These are phyloP conservation scores for Hydroisotoma schaefferi DNA, from an alignment of 2,888 invertebrate genomes.

Conservation along the genomic window DNA sequence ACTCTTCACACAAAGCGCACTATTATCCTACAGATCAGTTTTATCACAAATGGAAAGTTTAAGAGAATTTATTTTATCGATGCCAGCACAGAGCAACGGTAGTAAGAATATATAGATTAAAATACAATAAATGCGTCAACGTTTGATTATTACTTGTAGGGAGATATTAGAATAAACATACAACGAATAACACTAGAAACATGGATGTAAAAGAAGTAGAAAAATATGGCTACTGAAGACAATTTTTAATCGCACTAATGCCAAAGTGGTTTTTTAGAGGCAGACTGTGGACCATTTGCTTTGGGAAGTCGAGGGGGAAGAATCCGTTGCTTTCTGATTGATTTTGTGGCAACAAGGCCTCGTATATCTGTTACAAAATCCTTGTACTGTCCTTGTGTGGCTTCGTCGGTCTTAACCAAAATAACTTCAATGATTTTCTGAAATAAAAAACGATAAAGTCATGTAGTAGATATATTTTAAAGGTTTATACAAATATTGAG, in stretches of 20 bases:
- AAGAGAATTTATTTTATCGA: too few species aligned
- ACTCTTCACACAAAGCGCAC: too few species aligned
- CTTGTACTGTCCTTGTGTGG: constrained; percentile 23
- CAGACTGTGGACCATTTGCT: background rate
- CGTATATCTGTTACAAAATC: constrained; percentile 37
- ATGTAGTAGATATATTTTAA: background rate
- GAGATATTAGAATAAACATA: too few species aligned
- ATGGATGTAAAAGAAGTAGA: too few species aligned
- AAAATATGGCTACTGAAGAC: background rate
- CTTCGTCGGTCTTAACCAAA: constrained; percentile 22
- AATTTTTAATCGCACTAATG: constrained; percentile 6
- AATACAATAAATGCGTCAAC: too few species aligned
- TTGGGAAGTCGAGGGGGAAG: constrained; percentile 17
- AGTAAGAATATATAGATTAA: too few species aligned
- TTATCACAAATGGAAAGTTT: too few species aligned
- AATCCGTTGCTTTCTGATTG: constrained; percentile 23
- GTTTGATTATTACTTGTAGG: too few species aligned
- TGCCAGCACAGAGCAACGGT: too few species aligned
- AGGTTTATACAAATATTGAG: background rate
- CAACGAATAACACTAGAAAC: too few species aligned
- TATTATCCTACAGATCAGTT: too few species aligned
- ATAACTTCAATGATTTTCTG: constrained; percentile 40
- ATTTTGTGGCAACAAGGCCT: constrained; percentile 26
- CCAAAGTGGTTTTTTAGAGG: constrained; percentile 24
- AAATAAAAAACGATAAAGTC: constrained; percentile 4